phyloP scores from a whole-genome alignment of 2,888 invertebrate species.

The Trichopria drosophilae region DNA sequence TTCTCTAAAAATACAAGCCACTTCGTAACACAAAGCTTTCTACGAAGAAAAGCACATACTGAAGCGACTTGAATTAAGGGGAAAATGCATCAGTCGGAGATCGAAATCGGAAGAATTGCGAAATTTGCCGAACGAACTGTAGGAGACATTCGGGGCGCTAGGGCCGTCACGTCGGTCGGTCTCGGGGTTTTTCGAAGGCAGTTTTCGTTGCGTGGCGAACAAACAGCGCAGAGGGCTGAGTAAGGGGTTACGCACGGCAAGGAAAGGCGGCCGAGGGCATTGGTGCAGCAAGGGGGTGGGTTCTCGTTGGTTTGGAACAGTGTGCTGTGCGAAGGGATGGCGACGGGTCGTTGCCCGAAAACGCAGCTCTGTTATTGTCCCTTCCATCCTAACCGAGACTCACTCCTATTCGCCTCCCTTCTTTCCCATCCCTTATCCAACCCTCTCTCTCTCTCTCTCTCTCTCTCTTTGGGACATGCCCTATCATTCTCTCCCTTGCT shows the following conservation, averaged over 20 bases:
- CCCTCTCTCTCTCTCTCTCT: constrained; percentile 24
- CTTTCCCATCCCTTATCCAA: constrained; percentile 14
- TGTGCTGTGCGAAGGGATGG: constrained; percentile 50
- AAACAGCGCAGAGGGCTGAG: constrained; percentile 14
- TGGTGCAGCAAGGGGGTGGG: too few relatives aligned
- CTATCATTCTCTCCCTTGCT: constrained; percentile 6
- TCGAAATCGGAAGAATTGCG: too few relatives aligned
- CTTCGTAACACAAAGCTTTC: too few relatives aligned
- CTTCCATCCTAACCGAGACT: constrained; percentile 39
- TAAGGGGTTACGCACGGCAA: constrained; percentile 29
- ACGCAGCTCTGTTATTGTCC: constrained; percentile 56
- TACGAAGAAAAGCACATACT: too few relatives aligned
- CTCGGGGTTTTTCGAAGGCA: constrained; percentile 8
- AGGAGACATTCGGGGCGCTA: too few relatives aligned
- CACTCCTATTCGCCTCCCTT: too few relatives aligned
- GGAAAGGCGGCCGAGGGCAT: constrained; percentile 21
- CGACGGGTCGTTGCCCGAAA: constrained; percentile 58
- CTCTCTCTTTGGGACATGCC: constrained; percentile 12
- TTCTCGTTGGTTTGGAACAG: constrained; percentile 21
- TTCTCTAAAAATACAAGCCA: too few relatives aligned
- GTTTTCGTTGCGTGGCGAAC: constrained; percentile 17
- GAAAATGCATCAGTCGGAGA: too few relatives aligned
- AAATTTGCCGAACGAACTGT: too few relatives aligned
- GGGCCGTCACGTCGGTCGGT: constrained; percentile 11
- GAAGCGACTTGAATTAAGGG: too few relatives aligned